Evolutionary conservation across 2,113 vertebrate genomes (phyloP), one percentile per base, ranked within the genome.

Genomic region (Sapajus apella): DNA sequence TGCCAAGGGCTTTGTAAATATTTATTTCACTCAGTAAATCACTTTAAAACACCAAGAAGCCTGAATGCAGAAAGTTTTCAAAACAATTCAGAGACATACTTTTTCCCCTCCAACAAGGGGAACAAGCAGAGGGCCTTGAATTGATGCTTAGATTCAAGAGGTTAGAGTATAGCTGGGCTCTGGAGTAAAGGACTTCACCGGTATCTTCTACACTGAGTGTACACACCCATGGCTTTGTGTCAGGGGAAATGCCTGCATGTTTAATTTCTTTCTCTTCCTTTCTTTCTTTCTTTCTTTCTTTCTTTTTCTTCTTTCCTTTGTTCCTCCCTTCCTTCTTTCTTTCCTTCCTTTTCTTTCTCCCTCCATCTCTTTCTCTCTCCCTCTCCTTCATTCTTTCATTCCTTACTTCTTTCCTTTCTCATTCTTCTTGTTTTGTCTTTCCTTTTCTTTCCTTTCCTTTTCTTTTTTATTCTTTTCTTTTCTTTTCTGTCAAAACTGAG

Each of bases 31-130:
- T 50, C 2, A 21, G 20, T 88, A 77, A 55, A 47, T 91, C 10
- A 75, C 3, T 93, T 96, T 91, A 64, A 96, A 89, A 91, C 30
- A 47, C 23, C 37, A 86, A 73, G 72, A 94, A 82, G 20, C 2
- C 18, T 32, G 11, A 83, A 18, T 47, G 25, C 30, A 23, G 6
- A 40, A 91, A 56, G 16, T 85, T 85, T 68, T 45, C 43, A 32
- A 93, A 91, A 89, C 37, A 81, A 81, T 43, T 45, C 1, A 70
- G 8, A 25, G 3, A 6, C 1, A 1, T 85, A n/a, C 0, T 3
- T 79, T 82, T 82, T 55, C 17, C 9, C 2, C 61, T 47, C 30
- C 6, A 77, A 14, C 0, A 40, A 76, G 61, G 12, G 27, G 50
- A 55, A 32, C 2, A 61, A 43, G 37, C 11, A 93, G 18, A 84